phyloP scores from a whole-genome alignment of 2,113 vertebrate species.

The Willisornis vidua region DNA sequence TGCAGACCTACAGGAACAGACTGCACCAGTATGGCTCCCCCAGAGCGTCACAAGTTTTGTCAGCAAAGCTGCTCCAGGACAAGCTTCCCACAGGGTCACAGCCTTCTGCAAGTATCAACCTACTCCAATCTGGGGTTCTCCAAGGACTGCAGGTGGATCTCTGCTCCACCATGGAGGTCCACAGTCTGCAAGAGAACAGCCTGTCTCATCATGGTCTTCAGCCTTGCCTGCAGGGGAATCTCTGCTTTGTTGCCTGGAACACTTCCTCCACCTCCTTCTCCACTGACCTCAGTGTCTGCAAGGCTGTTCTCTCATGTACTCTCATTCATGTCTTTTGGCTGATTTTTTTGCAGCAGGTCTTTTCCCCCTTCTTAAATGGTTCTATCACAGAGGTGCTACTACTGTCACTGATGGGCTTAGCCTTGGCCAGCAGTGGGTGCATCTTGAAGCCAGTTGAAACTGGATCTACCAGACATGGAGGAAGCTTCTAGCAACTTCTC shows the following conservation, averaged over 20 bases:
- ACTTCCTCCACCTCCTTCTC: neutral
- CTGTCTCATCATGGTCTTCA: neutral
- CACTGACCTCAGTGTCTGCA: neutral
- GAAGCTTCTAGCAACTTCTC: neutral
- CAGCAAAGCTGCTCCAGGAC: neutral
- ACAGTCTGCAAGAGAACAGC: neutral
- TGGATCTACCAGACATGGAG: neutral
- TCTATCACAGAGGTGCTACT: neutral
- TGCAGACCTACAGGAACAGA: neutral
- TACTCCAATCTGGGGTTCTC: neutral
- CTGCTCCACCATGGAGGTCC: neutral
- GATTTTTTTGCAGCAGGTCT: neutral
- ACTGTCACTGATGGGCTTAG: neutral
- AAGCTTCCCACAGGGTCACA: neutral
- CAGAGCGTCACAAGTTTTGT: accelerated
- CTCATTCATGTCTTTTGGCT: neutral
- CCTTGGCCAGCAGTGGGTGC: neutral
- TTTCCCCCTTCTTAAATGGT: neutral
- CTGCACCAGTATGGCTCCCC: neutral
- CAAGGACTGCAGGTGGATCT: neutral
- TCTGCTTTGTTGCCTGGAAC: accelerated
- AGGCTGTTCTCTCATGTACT: neutral
- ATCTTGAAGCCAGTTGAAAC: neutral
- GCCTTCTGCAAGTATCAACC: neutral
- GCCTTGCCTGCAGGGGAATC: accelerated